These are phyloP conservation scores for Ctenicera cuprea DNA, from an alignment of 2,888 invertebrate genomes.

Conservation along the genomic window DNA sequence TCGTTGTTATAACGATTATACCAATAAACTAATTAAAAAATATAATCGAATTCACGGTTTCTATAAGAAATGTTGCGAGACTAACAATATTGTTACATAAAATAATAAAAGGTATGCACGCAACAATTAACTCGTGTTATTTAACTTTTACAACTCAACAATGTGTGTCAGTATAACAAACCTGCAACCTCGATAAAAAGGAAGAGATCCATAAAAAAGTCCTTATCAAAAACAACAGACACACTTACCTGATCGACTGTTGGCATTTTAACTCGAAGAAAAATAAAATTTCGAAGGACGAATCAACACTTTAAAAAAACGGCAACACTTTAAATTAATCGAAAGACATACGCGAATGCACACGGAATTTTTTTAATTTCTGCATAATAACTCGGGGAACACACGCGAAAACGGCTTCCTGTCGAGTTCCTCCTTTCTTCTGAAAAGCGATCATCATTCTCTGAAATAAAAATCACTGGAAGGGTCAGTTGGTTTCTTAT, in stretches of 20 bases:
- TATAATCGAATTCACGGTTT: constrained; percentile 35
- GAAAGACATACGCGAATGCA: constrained; percentile 27
- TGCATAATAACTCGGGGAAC: constrained; percentile 15
- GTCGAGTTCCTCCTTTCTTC: constrained; percentile 19
- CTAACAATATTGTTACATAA: constrained; percentile 52
- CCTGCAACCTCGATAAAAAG: background rate
- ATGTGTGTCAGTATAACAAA: constrained; percentile 45
- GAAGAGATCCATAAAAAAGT: background rate
- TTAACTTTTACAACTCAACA: constrained; percentile 43
- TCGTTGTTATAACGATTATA: background rate
- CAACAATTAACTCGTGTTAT: constrained; percentile 48
- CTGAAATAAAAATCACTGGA: constrained; percentile 13
- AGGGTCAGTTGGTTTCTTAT: constrained; percentile 15
- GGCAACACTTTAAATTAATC: constrained; percentile 6
- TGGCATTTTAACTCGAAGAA: constrained; percentile 8
- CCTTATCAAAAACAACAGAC: background rate
- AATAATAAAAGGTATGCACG: constrained; percentile 27
- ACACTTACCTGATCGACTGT: constrained; percentile 26
- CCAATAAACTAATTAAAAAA: constrained; percentile 21
- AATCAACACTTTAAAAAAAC: background rate
- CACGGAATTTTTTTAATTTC: constrained; percentile 21
- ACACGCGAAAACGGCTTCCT: background rate
- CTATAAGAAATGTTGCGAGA: constrained; percentile 50
- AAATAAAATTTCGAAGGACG: background rate
- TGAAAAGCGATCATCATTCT: constrained; percentile 19